Percentiles rank a stretch among this genome's conserved stretches.
Conservation (phyloP, 2,113 vertebrate genomes). For the Myodes glareolus region DNA sequence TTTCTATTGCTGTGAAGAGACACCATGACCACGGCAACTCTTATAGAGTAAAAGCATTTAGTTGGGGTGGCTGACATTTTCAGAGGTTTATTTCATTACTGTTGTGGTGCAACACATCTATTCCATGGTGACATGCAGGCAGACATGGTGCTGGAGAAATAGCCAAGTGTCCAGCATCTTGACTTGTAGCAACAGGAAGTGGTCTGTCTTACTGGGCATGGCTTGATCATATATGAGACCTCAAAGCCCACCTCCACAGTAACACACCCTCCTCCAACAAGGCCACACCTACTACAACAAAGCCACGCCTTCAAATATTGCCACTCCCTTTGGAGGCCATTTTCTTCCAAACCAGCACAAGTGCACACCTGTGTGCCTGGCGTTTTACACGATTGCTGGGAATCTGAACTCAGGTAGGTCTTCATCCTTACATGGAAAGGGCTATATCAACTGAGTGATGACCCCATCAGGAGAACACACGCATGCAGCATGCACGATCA, state of each 20-base stretch:
- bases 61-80: background rate
- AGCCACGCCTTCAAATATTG: background rate
- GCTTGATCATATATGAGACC: background rate
- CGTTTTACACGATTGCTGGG: background rate
- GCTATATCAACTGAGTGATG: background rate
- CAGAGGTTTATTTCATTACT: background rate
- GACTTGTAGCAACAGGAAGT: background rate
- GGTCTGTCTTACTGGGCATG: background rate
- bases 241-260: background rate
- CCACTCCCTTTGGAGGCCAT: background rate
- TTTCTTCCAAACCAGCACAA: background rate
- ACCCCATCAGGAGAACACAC: background rate
- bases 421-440: background rate
- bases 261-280: background rate
- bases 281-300: background rate
- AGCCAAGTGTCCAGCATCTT: background rate
- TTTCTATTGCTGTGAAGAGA: background rate
- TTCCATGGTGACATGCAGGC: background rate
- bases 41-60: background rate
- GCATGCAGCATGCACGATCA: background rate
- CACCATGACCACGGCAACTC: background rate
- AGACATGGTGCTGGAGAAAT: background rate
- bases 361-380: background rate
- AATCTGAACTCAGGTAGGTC: background rate
- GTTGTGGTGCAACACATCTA: background rate